Conservation (phyloP, 2,113 vertebrate species). For the Xenopus tropicalis region UCB_Xtro_10.0 CM004448.2:19681001-19681500, state of each 20-base stretch:
- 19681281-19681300: constrained; percentile 27
- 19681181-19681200: constrained; percentile 44
- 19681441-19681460: constrained; percentile 21
- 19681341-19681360: constrained; percentile 34
- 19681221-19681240: constrained; percentile 37
- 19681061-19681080: neutral
- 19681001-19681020: too few relatives aligned
- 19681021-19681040: too few relatives aligned
- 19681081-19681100: neutral
- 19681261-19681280: constrained; percentile 43
- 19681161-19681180: constrained; percentile 37
- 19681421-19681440: constrained; percentile 38
- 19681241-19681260: constrained; percentile 41
- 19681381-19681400: constrained; percentile 23
- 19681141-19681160: constrained; percentile 33
- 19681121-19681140: constrained; percentile 37
- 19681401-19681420: constrained; percentile 30
- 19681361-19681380: constrained; percentile 28
- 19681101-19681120: neutral
- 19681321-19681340: constrained; percentile 25
- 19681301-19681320: constrained; percentile 34
- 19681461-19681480: constrained; percentile 38
- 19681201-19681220: constrained; percentile 40
- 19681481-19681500: constrained; percentile 42
- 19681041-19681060: neutral